Base-by-base conservation (phyloP, 2,888 invertebrate species). In the Drosophila meridiana region DNA sequence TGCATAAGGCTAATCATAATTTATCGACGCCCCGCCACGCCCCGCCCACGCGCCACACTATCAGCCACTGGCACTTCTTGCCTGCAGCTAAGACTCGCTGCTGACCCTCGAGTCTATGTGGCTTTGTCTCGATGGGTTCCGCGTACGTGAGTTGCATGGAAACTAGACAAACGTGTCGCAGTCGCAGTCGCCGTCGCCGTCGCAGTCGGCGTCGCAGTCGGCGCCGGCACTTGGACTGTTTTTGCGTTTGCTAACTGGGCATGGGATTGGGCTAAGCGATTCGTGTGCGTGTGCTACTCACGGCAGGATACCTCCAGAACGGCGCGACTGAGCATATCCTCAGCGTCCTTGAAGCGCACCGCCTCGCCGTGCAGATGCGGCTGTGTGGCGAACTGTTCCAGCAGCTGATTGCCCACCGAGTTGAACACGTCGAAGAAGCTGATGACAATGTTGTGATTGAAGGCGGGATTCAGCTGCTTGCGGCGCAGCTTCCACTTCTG, bases 391-490 rank as follows among this genome's bases (percentile, higher is more conserved):
- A 92, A 87, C 66, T 92, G 91, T 0, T 81, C 69, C 38, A 83
- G 53, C 70, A 92, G 76, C 52, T 91, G 90, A 69, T 90, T 89
- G 57, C 90, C 92, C 38, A 92, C 91, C n/a, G 80, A 68, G 60
- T 92, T 92, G 74, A 91, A 92, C 14, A 89, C 91, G 53, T 89
- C 85, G 48, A 92, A 88, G 73, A 92, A 92, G 60, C 91, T 88
- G 64, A 88, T 76, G 38, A 92, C 88, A 28, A 91, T 90, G 43
- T 84, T 90, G 62, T 92, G 91, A 67, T 89, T 91, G 68, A 92
- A 92, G 47, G 92, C 91, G 0, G 92, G 92, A 86, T 92, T 92
- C 7, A 92, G 76, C 61, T 92, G 92, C 66, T 91, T 91, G 55
- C 93, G 87, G 0, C 92, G 89, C 45, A 90, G 80, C 73, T 92